Base-by-base conservation (phyloP, 2,113 vertebrate genomes). In the Alces alces region DNA sequence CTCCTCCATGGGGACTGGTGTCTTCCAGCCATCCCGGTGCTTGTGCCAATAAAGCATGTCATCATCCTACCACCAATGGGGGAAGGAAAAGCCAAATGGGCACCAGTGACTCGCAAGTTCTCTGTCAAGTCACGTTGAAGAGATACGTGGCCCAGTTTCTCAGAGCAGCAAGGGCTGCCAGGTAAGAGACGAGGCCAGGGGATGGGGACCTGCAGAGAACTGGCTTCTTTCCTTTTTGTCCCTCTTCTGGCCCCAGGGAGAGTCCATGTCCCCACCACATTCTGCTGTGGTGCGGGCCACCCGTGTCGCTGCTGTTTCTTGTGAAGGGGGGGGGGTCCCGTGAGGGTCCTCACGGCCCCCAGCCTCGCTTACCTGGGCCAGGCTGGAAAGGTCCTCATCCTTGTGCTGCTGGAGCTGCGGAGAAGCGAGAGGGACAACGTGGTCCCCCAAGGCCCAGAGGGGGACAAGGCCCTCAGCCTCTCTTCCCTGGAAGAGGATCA, bases 371-470 rank as follows among this genome's bases (percentile, higher is more conserved):
- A 99, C 99, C 99, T 99, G 99, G 83, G 99, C 99, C 98, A 99
- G 99, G 97, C 99, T 99, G 86, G 99, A 99, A 30, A 99, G 99
- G 98, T 99, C 99, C 76, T 99, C 99, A 98, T 99, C 99, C 98
- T 99, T 99, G 98, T 99, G 99, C 95, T 99, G 99, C 98, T 99
- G 99, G 96, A 99, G 99, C 99, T 99, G 98, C 58, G 80, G 97
- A 97, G 80, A 60, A 7, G 76, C 47, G 54, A 4, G 33, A 4
- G 13, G 8, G 23, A 33, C 23, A 10, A 13, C 14, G 50, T 0
- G 8, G 90, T 91, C 55, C 83, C 91, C 79, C 61, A 2, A 82
- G 25, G 30, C 47, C 45, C 28, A 4, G 11, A 8, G 36, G 21
- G 25, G 47, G n/a, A 52, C 1, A 15, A 55, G 60, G 43, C 16